Evolutionary conservation across 2,113 vertebrate genomes (phyloP).

Genomic region (Charadrius vociferus): DNA sequence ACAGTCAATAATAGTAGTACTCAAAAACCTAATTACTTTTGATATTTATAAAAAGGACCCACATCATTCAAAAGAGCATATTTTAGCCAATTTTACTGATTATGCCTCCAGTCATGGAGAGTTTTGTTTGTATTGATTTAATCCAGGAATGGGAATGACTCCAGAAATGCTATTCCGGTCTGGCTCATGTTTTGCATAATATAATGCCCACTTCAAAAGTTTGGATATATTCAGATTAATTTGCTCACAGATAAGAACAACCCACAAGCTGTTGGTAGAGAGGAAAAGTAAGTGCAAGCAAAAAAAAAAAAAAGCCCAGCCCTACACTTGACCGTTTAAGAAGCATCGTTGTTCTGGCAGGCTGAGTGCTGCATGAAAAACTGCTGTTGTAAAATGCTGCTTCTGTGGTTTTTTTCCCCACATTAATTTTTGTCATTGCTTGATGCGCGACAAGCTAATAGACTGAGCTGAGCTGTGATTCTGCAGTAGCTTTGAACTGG

Average conservation of each 20-base stretch:
- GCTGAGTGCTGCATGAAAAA: neutral
- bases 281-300: neutral
- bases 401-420: neutral
- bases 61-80: neutral
- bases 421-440: neutral
- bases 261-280: neutral
- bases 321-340: neutral
- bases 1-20: neutral
- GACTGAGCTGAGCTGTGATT: neutral
- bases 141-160: neutral
- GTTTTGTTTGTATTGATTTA: conserved; percentile 34
- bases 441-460: fast-evolving
- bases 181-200: neutral
- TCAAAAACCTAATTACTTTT: neutral
- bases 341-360: neutral
- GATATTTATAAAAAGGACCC: neutral
- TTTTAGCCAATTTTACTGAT: conserved; percentile 4
- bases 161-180: neutral
- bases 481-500: neutral
- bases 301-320: neutral
- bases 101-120: neutral
- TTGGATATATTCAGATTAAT: neutral
- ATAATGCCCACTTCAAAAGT: neutral
- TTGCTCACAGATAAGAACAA: neutral
- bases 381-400: neutral